phyloP scores from a whole-genome alignment of 2,113 vertebrate genomes.

The Lynx canadensis region DNA sequence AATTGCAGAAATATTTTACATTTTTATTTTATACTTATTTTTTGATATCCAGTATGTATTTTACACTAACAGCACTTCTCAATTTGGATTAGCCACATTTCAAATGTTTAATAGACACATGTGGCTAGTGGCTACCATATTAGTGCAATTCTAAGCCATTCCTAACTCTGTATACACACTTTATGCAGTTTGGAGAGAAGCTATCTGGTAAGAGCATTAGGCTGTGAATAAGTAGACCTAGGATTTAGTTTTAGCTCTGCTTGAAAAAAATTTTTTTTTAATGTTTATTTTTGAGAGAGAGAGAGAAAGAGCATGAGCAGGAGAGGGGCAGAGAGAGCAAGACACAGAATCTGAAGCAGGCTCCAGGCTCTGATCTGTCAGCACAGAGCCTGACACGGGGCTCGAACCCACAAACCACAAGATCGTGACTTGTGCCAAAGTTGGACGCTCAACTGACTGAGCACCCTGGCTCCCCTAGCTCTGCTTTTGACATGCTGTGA shows the following conservation, averaged over 20 bases:
- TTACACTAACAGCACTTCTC: not conserved
- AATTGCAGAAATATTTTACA: conserved; percentile 3
- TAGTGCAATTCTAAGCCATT: not conserved
- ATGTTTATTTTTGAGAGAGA: no score
- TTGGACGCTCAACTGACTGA: no score
- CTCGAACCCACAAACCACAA: no score
- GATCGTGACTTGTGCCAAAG: no score
- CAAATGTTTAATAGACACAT: not conserved
- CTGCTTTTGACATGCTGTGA: not conserved
- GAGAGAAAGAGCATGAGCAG: no score
- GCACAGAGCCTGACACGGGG: no score
- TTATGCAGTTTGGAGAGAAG: not conserved
- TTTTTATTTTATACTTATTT: not conserved
- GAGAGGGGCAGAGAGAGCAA: no score
- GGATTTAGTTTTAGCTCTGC: not conserved
- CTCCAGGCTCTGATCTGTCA: no score
- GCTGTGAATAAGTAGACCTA: not conserved
- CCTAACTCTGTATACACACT: not conserved
- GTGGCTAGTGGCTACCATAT: not conserved
- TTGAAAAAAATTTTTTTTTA: not conserved
- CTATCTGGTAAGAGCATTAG: not conserved
- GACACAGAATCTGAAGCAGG: no score
- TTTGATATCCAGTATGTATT: not conserved
- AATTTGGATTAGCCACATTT: not conserved
- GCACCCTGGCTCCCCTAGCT: not conserved